Base-by-base conservation (phyloP, 2,888 invertebrate genomes). In the Tridacna gigas region DNA sequence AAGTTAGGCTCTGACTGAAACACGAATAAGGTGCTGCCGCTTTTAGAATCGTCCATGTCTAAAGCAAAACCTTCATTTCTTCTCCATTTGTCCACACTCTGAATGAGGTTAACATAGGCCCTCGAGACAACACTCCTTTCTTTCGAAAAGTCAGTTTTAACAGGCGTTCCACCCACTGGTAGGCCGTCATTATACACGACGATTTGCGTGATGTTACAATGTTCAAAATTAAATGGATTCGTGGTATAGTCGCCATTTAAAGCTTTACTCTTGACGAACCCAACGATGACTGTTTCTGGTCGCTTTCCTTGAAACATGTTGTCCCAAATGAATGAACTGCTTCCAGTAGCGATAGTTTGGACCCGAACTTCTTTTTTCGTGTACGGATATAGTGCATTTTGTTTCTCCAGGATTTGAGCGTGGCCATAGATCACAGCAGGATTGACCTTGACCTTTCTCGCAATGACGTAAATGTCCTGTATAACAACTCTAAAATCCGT, bases 221-320 rank as follows among this genome's bases (percentile, higher is more conserved):
- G 75, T 56, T 86, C 78, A 51, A 88, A 88, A 69, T 84, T 80
- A 73, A 82, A 88, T 13, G 84, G 88, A 61, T 88, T 88, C 15
- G 76, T 65, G n/a, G 66, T 76, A 61, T 82, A 82, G 61, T 79
- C 71, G 2, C 88, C 88, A 25, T 66, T 82, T 56, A 83, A 37
- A 15, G 79, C 74, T 45, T 66, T 79, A 26, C 81, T 79, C 28
- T 85, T 73, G 7, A 79, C 79, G 51, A 87, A 87, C 15, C 76
- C 81, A 4, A 87, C 56, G 25, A 65, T 71, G 0, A 84, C 25
- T n/a, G 66, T 65, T 22, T 77, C 69, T 9, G 88, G 83, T 74
- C 79, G 66, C 25, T 74, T 74, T 26, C 84, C 83, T 13, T 75
- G 79, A 77, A 84, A 86, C 73, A 86, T 67, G 56, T 83, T 84